A percentile compares a stretch with the other conserved stretches of the same genome.
Evolutionary conservation across 2,888 invertebrate species (phyloP).

Genomic region (Dicyrtomina minuta): DNA sequence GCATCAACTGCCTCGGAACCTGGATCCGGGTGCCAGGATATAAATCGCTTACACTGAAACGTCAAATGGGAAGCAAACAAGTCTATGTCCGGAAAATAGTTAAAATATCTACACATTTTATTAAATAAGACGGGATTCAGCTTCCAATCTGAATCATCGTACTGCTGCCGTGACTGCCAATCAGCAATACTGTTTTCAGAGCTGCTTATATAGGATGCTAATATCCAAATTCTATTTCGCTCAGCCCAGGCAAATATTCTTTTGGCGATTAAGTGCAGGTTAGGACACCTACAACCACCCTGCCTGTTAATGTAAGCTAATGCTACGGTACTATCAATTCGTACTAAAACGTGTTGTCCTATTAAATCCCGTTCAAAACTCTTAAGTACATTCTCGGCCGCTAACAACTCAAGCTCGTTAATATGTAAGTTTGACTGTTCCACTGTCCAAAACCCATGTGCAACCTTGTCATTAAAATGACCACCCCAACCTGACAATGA

Average conservation of each 20-base stretch:
- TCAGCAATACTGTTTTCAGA: background rate
- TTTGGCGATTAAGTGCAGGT: no score
- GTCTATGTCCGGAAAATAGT: slow-evolving; percentile 1
- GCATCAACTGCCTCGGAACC: no score
- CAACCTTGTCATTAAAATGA: background rate
- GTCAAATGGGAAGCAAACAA: no score
- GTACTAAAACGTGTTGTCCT: background rate
- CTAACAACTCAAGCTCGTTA: background rate
- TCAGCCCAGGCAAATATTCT: no score
- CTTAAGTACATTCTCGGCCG: background rate
- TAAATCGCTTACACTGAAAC: background rate
- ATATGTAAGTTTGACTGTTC: background rate
- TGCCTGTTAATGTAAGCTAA: no score
- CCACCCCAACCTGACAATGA: background rate
- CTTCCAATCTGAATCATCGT: background rate
- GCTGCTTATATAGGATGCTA: background rate
- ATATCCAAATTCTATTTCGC: no score
- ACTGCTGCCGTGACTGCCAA: background rate
- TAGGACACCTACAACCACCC: background rate
- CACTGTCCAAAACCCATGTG: background rate
- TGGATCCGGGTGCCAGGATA: no score
- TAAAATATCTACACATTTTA: background rate
- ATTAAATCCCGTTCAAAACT: background rate
- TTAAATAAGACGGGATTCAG: background rate
- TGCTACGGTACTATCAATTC: background rate